Evolutionary conservation across 2,797 vertebrate species (phyloP), one percentile per base, ranked within the genome.

Genomic region (Urosaurus nigricauda): DNA sequence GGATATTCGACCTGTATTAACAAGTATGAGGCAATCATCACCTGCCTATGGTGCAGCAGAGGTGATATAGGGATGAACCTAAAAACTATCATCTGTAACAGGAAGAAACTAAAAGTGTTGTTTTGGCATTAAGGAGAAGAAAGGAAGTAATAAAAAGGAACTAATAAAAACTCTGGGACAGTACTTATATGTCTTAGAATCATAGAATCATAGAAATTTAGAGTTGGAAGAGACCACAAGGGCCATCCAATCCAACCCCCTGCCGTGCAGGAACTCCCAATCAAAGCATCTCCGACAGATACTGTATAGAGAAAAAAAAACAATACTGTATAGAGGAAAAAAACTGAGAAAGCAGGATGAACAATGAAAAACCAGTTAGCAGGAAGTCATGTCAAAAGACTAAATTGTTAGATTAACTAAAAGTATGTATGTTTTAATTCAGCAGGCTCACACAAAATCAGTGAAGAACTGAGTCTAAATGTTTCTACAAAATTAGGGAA

Each of bases 81-180:
- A 5, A 21, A 68, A 78, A 63, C 60, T 24, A 5, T 85, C 24
- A 29, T 79, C 26, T n/a, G n/a, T 35, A 43, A 60, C 6, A 70
- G 37, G 21, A 79, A n/a, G 21, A 79, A n/a, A 11, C 47, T 24
- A 35, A 19, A 73, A 35, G 29, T 79, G 29, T 65, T 73, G 37
- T 68, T 47, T 68, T 60, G 75, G 77, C 53, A 60, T 73, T 85
- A 35, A 51, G 29, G 5, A 16, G 63, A 65, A n/a, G 37, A 53
- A 29, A 37, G 77, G 65, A 87, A 87, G 47, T 71, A 60, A 89
- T 89, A 37, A 26, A 89, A 80, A 89, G 83, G 83, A 89, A 89
- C 65, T 51, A 89, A 88, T 80, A 89, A 79, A 80, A 32, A 37
- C 70, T 85, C 74, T 80, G 88, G 53, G 37, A 85, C 40, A 79